Evolutionary conservation across 2,888 invertebrate genomes (phyloP), one percentile per base, ranked within the genome.

Genomic region (Chrysina gloriosa): DNA sequence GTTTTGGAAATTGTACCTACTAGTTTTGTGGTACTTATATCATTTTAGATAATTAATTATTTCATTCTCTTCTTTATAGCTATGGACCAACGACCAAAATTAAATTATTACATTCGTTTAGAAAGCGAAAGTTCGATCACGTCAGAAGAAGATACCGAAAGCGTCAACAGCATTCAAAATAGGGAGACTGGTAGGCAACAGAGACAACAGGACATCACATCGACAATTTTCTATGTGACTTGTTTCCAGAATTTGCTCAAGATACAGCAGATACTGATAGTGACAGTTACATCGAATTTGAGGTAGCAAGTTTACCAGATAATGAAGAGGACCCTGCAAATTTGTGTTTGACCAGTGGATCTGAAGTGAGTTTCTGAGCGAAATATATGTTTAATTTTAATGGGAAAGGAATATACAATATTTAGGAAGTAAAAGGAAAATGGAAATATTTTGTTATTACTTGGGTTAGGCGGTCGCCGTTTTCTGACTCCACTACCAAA

Each of bases 131-230:
- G 84, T 50, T 83, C 84, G 0, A 69, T 72, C 2, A 74, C 77
- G 0, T 79, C 80, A 63, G 82, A 82, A 63, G 82, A 82, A 65
- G 84, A 84, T 52, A 83, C 84, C 6, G 90, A 90, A 75, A 89
- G 89, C 25, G 82, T 89, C 4, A 84, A 85, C 75, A 90, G 89
- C 76, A 81, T 89, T 14, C 90, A 90, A 77, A 89, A 84, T 34
- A 86, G 85, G 75, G 89, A 90, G 81, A 91, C 90, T 77, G 90
- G 90, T 90, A 85, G 81, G 81, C 39, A 42, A 27, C 27, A 34
- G 25, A 65, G 42, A 52, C 52, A 31, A 21, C 42, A 42, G 25
- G 45, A 31, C 19, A 31, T 31, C 31, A 47, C 14, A 19, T 31
- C 47, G 45, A 50, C 63, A 69, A 67, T 65, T 73, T 63, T 73